Evolutionary conservation across 2,888 invertebrate species (phyloP).

Genomic region (Orthosia cruda): DNA sequence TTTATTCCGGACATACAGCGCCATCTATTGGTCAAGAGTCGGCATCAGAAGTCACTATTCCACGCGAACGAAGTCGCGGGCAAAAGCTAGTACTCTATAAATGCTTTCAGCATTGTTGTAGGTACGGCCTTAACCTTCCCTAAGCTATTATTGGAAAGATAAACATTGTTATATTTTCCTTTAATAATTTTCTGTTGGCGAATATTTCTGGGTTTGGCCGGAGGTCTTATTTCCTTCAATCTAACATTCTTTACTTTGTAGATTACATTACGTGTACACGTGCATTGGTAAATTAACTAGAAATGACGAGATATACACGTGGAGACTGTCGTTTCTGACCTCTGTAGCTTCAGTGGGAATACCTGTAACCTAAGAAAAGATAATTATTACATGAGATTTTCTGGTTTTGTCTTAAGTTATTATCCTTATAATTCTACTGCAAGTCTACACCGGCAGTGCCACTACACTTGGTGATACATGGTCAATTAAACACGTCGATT

Average conservation of each 20-base stretch:
- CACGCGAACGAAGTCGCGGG: too few species aligned
- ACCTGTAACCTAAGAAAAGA: not conserved
- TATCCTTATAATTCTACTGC: not conserved
- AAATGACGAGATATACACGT: not conserved
- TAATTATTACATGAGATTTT: not conserved
- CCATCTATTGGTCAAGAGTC: too few species aligned
- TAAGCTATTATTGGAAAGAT: not conserved
- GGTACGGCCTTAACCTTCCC: not conserved
- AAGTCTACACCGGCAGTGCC: not conserved
- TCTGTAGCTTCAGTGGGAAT: not conserved
- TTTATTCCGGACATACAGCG: too few species aligned
- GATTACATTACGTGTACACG: not conserved
- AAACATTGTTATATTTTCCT: slow-evolving; percentile 6
- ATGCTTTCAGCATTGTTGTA: slow-evolving; percentile 1
- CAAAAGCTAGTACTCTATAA: too few species aligned
- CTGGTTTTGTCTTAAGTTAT: not conserved
- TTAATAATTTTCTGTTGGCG: not conserved
- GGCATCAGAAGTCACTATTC: too few species aligned
- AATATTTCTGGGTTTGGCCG: not conserved
- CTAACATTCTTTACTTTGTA: not conserved
- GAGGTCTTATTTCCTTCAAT: not conserved
- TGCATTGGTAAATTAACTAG: not conserved
- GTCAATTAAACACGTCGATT: not conserved
- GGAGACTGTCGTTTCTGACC: not conserved
- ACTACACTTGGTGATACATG: not conserved